Percentiles rank a stretch among this genome's conserved stretches.
phyloP scores from a whole-genome alignment of 2,797 vertebrate genomes.

The Buphagus erythrorhynchus region DNA sequence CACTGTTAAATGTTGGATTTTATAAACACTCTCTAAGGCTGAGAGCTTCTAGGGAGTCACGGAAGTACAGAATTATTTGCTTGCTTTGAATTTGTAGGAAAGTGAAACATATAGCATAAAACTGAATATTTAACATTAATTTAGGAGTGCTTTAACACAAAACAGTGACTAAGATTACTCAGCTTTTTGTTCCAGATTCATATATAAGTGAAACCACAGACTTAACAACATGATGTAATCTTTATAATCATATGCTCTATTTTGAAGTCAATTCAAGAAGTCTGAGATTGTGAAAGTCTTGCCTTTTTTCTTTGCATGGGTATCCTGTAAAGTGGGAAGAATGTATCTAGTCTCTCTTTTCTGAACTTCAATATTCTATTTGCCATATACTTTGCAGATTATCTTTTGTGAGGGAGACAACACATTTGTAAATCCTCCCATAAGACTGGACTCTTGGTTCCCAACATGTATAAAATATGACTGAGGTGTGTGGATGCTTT shows the following conservation, averaged over 20 bases:
- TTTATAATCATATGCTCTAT: neutral
- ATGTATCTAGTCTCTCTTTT: neutral
- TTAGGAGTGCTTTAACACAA: neutral
- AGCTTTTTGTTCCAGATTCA: neutral
- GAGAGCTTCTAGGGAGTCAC: neutral
- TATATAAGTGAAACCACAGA: neutral
- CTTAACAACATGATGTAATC: neutral
- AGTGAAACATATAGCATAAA: neutral
- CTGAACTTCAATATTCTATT: neutral
- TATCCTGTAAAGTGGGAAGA: neutral
- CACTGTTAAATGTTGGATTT: neutral
- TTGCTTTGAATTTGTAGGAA: neutral
- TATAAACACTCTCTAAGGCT: neutral
- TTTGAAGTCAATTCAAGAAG: neutral
- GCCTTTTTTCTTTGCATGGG: neutral
- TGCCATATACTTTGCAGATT: neutral
- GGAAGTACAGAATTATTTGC: neutral
- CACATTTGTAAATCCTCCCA: neutral
- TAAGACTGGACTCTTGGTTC: neutral
- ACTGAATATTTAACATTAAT: neutral
- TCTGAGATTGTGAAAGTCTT: neutral
- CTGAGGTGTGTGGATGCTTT: neutral
- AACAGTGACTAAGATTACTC: neutral
- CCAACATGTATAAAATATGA: neutral
- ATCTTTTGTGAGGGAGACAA: neutral